Conservation (phyloP, 2,797 vertebrate species). For the Novumbra hubbsi region DNA sequence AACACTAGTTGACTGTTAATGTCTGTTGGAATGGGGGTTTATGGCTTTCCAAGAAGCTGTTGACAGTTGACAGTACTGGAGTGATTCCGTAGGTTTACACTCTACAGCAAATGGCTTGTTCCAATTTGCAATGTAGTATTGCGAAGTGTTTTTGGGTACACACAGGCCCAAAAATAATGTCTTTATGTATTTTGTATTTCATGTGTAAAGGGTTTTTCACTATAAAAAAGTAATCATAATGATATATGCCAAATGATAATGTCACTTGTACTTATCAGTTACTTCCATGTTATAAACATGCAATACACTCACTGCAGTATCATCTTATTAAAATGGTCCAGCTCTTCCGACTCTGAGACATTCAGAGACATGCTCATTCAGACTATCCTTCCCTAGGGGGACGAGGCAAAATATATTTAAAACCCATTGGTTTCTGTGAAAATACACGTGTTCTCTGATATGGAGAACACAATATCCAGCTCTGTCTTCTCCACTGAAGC, state of each 20-base stretch:
- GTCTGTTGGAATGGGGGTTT: neutral
- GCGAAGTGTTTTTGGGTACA: neutral
- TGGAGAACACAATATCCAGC: neutral
- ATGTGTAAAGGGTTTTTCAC: neutral
- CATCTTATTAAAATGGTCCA: neutral
- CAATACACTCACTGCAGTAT: neutral
- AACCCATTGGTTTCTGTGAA: neutral
- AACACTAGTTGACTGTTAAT: conserved; percentile 45
- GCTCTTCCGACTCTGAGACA: neutral
- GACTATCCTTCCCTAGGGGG: neutral
- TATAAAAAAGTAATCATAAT: neutral
- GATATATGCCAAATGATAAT: neutral
- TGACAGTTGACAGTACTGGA: neutral
- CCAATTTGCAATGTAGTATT: too few relatives aligned
- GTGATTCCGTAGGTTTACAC: neutral
- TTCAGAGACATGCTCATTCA: neutral
- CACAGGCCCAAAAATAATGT: neutral
- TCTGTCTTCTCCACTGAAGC: neutral
- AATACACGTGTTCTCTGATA: neutral
- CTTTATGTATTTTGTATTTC: neutral
- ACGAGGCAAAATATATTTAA: neutral
- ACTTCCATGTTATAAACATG: neutral
- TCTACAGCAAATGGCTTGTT: neutral
- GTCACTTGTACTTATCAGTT: neutral
- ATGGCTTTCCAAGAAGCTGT: neutral